Evolutionary conservation across 1,140 invertebrate species (phyloP).

Genomic region (Camponotus vicinus): DNA sequence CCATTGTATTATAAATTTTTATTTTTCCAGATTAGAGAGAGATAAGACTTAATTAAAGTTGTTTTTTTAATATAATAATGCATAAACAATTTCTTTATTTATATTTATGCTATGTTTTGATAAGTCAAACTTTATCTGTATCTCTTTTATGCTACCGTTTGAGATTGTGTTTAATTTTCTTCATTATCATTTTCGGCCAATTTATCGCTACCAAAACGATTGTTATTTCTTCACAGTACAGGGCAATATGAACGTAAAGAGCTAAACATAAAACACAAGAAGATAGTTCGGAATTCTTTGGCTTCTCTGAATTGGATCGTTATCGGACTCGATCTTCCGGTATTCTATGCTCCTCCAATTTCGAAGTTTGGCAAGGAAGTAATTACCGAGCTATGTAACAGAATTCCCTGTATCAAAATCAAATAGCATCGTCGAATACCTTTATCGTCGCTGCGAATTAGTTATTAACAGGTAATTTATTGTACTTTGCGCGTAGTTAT

Average conservation of each 20-base stretch:
- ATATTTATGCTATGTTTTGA: background rate
- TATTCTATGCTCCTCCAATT: background rate
- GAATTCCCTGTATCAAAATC: constrained; percentile 31
- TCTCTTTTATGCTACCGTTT: background rate
- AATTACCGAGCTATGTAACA: constrained; percentile 13
- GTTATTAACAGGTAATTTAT: constrained; percentile 19
- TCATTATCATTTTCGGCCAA: background rate
- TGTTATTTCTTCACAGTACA: background rate
- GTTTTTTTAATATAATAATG: constrained; percentile 12
- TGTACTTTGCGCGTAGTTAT: constrained; percentile 5
- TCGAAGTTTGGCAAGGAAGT: constrained; percentile 15
- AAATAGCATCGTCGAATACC: background rate
- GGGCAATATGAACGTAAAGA: background rate
- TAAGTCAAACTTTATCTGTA: background rate
- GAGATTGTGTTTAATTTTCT: background rate
- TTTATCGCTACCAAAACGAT: constrained; percentile 4
- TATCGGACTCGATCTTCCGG: background rate
- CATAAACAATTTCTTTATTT: background rate
- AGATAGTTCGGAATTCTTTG: background rate
- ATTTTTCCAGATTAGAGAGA: background rate
- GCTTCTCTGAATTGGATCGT: constrained; percentile 11
- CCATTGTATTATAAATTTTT: constrained; percentile 5
- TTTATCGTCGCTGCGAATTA: background rate
- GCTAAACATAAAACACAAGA: background rate
- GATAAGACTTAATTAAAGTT: background rate